Evolutionary conservation across 2,113 vertebrate genomes (phyloP).

Genomic region (Hippopotamus amphibius): DNA sequence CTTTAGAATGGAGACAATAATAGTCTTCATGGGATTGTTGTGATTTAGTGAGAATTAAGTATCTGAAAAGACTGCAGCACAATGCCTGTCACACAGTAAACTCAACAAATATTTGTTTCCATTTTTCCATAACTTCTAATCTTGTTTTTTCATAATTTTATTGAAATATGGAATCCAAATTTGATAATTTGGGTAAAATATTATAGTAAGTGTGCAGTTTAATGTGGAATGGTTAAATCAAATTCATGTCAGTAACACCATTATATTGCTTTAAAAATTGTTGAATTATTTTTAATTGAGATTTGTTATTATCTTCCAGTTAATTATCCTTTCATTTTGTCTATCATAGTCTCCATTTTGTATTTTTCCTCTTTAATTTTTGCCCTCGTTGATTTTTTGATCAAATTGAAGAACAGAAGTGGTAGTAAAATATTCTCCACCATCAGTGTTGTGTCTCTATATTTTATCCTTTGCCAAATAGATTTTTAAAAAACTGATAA

Average conservation of each 20-base stretch:
- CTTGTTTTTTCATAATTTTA: background rate
- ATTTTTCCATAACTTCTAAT: background rate
- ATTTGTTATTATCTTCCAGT: background rate
- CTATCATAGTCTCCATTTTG: background rate
- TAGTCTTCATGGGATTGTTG: background rate
- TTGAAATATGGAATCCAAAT: slow-evolving; percentile 12
- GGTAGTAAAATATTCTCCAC: background rate
- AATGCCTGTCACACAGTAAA: background rate
- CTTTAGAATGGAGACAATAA: background rate
- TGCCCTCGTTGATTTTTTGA: background rate
- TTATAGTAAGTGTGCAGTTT: background rate
- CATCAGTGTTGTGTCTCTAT: background rate
- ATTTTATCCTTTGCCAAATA: slow-evolving; percentile 13
- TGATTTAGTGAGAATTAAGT: background rate
- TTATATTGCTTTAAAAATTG: background rate
- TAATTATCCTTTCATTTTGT: background rate
- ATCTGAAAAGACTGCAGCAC: background rate
- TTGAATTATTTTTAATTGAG: background rate
- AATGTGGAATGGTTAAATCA: slow-evolving; percentile 19
- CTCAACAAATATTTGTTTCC: background rate
- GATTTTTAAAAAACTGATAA: background rate
- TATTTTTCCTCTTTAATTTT: background rate
- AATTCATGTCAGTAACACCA: background rate
- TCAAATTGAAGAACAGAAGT: background rate
- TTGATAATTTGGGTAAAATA: slow-evolving; percentile 6